Evolutionary conservation across 2,113 vertebrate species (phyloP).

Genomic region (Felis catus): F.catus_Fca126_mat1.0 CM031420.1:41359001-41359500

Average conservation of each 20-base stretch:
- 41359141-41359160: constrained; percentile 25
- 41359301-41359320: background rate
- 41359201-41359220: background rate
- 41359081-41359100: constrained; percentile 33
- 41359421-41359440: background rate
- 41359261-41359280: background rate
- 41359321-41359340: background rate
- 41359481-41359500: background rate
- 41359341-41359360: background rate
- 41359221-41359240: background rate
- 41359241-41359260: background rate
- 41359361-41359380: background rate
- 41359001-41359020: background rate
- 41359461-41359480: background rate
- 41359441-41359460: background rate
- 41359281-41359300: constrained; percentile 19
- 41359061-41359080: constrained; percentile 47
- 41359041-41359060: background rate
- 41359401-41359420: background rate
- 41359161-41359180: background rate
- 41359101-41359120: constrained; percentile 47
- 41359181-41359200: background rate
- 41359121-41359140: constrained; percentile 15
- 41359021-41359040: background rate
- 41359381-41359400: background rate